Evolutionary conservation across 2,888 invertebrate species (phyloP), one percentile per base, ranked within the genome.

Genomic region (Machimus rusticus): DNA sequence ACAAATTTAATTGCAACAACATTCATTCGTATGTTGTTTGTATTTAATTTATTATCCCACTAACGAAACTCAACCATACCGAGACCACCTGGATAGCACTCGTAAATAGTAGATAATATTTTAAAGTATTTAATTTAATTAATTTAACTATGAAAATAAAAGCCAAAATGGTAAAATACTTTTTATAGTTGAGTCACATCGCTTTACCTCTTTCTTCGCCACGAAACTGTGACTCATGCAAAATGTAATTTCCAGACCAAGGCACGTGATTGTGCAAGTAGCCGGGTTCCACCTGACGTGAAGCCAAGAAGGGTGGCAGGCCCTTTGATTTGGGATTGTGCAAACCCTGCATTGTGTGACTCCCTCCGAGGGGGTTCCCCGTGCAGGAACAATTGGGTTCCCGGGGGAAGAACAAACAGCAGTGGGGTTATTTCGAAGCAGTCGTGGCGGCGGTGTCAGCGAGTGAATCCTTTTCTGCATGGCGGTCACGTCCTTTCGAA

Each of bases 381-480:
- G 9, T 8, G 16, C 51, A 51, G 51, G 55, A 81, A 55, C 55
- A 55, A 81, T 55, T 34, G 51, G 57, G n/a, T 34, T 31, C 16
- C 14, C 23, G 81, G 31, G 55, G 81, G 81, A 16, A 46, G 34
- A 43, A 57, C 28, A 81, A 81, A 55, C 55, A 34, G 81, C 31
- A 31, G 74, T 28, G 23, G 74, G 74, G 74, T 28, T 74, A n/a
- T n/a, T 31, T 16, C 5, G 74, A 31, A 28, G 8, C 14, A 31
- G 31, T 31, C 28, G 28, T 46, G 37, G n/a, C 12, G 51, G 57
- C 5, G 37, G 66, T 82, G 82, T 57, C 82, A 82, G 82, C 82
- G 57, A 82, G 82, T 85, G 74, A 74, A 85, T 85, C 43, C 74
- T 85, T 85, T 74, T 51, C n/a, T 51, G 74, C 46, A 86, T 86